These are phyloP conservation scores for Ypsolopha sequella DNA, from an alignment of 2,888 invertebrate species.

Conservation along the genomic window DNA sequence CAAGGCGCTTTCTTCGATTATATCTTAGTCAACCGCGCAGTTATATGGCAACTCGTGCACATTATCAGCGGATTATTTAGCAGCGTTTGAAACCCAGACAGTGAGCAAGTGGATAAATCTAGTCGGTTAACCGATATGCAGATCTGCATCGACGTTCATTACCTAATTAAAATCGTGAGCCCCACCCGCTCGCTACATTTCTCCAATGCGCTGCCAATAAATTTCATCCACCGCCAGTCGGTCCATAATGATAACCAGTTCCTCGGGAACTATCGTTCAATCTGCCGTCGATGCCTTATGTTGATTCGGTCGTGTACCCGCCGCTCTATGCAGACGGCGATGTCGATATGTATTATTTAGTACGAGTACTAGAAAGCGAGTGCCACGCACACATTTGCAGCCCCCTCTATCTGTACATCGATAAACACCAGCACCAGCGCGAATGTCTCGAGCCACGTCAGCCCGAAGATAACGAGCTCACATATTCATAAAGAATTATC, in stretches of 20 bases:
- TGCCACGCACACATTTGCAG: constrained; percentile 25
- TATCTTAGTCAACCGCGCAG: constrained; percentile 1
- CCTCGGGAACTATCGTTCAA: constrained; percentile 71
- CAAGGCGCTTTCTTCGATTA: constrained; percentile 1
- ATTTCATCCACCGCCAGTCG: constrained; percentile 70
- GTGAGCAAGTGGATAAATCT: constrained; percentile 62
- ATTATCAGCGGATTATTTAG: constrained; percentile 39
- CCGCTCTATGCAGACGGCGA: constrained; percentile 61
- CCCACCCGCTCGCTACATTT: constrained; percentile 71
- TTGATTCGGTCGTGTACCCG: constrained; percentile 70
- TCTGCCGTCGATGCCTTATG: constrained; percentile 70
- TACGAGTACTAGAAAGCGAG: constrained; percentile 44
- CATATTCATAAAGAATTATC: constrained; percentile 71
- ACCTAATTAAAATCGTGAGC: constrained; percentile 71
- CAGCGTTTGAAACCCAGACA: constrained; percentile 49
- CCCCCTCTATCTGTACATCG: constrained; percentile 16
- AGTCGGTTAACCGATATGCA: constrained; percentile 66
- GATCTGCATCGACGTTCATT: constrained; percentile 71
- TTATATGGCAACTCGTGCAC: constrained; percentile 19
- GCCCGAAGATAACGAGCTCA: constrained; percentile 62
- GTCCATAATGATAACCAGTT: constrained; percentile 71
- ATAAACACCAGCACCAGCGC: constrained; percentile 33
- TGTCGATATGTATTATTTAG: constrained; percentile 69
- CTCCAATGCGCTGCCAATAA: constrained; percentile 69
- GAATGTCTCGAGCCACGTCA: constrained; percentile 48